Base-by-base conservation (phyloP, 2,888 invertebrate genomes). In the Keiferia lycopersicella region DNA sequence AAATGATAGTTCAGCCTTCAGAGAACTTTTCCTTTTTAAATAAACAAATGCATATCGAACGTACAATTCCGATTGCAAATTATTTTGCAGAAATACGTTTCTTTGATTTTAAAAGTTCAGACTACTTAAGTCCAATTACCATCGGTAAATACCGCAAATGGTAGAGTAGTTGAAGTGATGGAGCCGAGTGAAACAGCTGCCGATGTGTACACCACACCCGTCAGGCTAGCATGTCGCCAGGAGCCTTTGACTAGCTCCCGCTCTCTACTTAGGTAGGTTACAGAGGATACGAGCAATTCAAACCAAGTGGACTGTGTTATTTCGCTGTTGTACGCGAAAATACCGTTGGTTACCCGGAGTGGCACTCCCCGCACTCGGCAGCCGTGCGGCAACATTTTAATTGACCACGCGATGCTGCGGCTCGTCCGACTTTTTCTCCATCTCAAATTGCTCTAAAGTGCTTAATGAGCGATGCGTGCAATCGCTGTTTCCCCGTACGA, bases 391-490 rank as follows among this genome's bases (percentile, higher is more conserved):
- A 83, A 84, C 86, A 83, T 90, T 91, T 91, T 91, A 91, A 91
- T 91, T 91, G 88, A 83, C 88, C 91, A 91, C 91, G 91, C 91
- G 89, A 91, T 90, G 87, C 79, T 83, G 79, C 80, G 79, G 79
- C 86, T 86, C 83, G 86, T 75, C 82, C 85, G 80, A 90, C 87
- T 91, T 91, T 91, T 91, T 91, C 89, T 88, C 79, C 79, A 76
- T 76, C 78, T 84, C 88, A 91, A 91, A 91, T 91, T 91, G 88
- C 89, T 90, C 87, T 88, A 88, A 91, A 91, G 91, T 91, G 88
- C 91, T 91, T 91, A 91, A 91, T 91, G 88, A 90, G 90, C 81
- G 90, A 90, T 91, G 91, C 91, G 91, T 91, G 91, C 91, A 84
- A 89, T 90, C 83, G 87, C 79, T 83, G 88, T 89, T 91, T 91